phyloP scores from a whole-genome alignment of 2,797 vertebrate species.

The Cirrhinus mrigala region DNA sequence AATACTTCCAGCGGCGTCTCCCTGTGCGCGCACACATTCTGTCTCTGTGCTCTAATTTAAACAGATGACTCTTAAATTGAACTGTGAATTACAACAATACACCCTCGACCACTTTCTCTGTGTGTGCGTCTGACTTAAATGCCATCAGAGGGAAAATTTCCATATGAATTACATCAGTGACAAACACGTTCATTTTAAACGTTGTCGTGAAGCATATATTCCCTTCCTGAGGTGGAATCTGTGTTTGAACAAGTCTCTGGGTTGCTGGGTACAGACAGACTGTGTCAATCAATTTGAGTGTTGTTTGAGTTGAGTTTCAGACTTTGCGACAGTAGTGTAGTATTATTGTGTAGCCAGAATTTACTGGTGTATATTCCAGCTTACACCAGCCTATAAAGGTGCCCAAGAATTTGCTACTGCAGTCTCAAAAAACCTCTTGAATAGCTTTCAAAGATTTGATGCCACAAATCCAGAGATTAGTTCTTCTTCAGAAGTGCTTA shows the following conservation, averaged over 20 bases:
- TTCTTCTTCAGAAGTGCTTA: slow-evolving; percentile 10
- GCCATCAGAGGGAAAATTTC: slow-evolving; percentile 62
- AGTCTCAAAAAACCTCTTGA: background rate
- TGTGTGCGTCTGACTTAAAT: background rate
- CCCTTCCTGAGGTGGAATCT: background rate
- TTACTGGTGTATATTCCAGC: background rate
- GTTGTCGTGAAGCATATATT: slow-evolving; percentile 52
- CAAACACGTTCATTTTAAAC: slow-evolving; percentile 67
- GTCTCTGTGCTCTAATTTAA: slow-evolving; percentile 62
- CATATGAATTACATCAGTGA: slow-evolving; percentile 69
- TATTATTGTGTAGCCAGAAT: background rate
- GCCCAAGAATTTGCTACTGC: slow-evolving; percentile 5
- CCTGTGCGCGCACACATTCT: background rate
- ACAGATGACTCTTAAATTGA: slow-evolving; percentile 75
- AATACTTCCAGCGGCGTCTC: background rate
- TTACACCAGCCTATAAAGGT: background rate
- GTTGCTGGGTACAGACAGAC: background rate
- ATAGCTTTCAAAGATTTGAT: slow-evolving; percentile 2
- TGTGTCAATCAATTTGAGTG: background rate
- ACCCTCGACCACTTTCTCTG: slow-evolving; percentile 10
- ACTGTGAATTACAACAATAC: slow-evolving; percentile 54
- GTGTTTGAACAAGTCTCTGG: background rate
- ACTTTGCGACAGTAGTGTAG: background rate
- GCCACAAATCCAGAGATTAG: slow-evolving; percentile 13
- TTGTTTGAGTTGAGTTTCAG: slow-evolving; percentile 2